A percentile compares a stretch with the other conserved stretches of the same genome.
Conservation (phyloP, 2,113 vertebrate species). For the Limanda limanda region DNA sequence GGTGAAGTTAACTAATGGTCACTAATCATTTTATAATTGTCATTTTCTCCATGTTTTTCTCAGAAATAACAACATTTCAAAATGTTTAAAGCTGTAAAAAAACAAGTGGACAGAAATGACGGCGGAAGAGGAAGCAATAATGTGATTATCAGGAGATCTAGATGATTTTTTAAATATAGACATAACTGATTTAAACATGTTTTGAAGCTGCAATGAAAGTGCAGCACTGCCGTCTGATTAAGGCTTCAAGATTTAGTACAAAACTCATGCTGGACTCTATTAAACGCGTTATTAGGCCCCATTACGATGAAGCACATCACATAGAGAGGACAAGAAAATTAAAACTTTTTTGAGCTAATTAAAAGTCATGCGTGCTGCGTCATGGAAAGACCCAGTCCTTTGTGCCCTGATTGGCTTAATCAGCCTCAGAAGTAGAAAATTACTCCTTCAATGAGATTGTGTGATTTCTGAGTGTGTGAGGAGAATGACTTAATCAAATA, state of each 20-base stretch:
- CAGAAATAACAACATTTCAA: not conserved
- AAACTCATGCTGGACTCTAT: constrained; percentile 35
- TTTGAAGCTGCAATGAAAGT: not conserved
- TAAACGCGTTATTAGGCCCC: constrained; percentile 40
- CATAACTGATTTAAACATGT: not conserved
- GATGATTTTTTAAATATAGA: not conserved
- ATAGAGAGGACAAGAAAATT: constrained; percentile 55
- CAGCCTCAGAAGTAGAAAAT: constrained; percentile 79
- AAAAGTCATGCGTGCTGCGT: constrained; percentile 74
- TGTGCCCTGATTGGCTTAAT: constrained; percentile 80
- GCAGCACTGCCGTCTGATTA: constrained; percentile 12
- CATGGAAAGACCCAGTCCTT: constrained; percentile 69
- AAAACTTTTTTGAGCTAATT: constrained; percentile 74
- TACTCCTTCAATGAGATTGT: constrained; percentile 72
- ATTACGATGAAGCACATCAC: constrained; percentile 37
- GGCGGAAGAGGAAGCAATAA: too few relatives aligned
- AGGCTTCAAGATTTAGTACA: constrained; percentile 14
- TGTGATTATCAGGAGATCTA: too few relatives aligned
- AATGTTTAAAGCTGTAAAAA: not conserved
- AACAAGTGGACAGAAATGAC: too few relatives aligned
- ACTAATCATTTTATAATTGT: too few relatives aligned
- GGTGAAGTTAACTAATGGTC: too few relatives aligned
- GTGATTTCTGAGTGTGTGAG: constrained; percentile 75
- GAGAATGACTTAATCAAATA: constrained; percentile 77
- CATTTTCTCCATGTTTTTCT: too few relatives aligned